phyloP scores from a whole-genome alignment of 2,888 invertebrate genomes.

The Galerucella calmariensis region DNA sequence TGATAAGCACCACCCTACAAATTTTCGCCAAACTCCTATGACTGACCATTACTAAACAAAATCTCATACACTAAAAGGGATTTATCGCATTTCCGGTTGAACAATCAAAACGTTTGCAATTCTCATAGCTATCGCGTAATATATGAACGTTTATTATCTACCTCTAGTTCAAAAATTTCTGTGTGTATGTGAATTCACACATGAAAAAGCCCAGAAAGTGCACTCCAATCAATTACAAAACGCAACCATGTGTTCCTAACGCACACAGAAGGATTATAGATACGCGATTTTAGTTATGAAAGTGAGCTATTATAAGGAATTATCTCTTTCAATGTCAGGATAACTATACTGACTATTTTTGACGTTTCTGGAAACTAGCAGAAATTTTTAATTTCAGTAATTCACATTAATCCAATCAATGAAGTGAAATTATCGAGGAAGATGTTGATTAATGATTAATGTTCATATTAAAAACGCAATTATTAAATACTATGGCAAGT shows the following conservation, averaged over 20 bases:
- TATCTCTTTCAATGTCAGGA: too few relatives aligned
- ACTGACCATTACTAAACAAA: constrained; percentile 24
- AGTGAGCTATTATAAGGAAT: constrained; percentile 45
- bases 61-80: constrained; percentile 14
- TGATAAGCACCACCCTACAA: constrained; percentile 5
- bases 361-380: too few relatives aligned
- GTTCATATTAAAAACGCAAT: too few relatives aligned
- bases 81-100: constrained; percentile 21
- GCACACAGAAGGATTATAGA: constrained; percentile 52
- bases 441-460: too few relatives aligned
- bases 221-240: constrained; percentile 50
- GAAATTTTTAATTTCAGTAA: too few relatives aligned
- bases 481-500: too few relatives aligned
- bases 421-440: too few relatives aligned
- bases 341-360: too few relatives aligned
- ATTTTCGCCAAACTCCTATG: not conserved
- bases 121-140: constrained; percentile 17
- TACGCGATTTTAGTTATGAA: constrained; percentile 49
- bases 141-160: constrained; percentile 22
- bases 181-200: constrained; percentile 25
- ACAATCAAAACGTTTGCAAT: constrained; percentile 26
- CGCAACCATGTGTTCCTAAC: constrained; percentile 55
- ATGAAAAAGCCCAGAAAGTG: constrained; percentile 23
- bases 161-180: constrained; percentile 18
- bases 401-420: too few relatives aligned